These are phyloP conservation scores for Caenorhabditis briggsae DNA, from an alignment of 1,140 invertebrate species.

Conservation along the genomic window DNA sequence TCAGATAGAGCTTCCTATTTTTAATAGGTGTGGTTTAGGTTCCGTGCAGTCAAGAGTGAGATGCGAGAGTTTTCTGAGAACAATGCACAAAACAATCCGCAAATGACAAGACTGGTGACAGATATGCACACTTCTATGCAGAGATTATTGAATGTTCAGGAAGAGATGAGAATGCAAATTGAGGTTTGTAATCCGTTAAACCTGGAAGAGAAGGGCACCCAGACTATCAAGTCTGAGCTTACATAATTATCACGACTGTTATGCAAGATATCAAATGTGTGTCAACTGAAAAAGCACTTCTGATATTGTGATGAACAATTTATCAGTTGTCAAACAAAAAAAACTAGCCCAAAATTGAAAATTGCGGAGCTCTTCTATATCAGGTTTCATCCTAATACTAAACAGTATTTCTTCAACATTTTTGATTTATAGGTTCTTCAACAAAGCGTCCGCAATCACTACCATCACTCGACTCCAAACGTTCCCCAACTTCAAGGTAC, in stretches of 20 bases:
- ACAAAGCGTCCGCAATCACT: slow-evolving; percentile 76
- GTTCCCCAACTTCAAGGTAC: slow-evolving; percentile 35
- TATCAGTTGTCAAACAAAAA: no score
- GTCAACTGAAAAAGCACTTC: no score
- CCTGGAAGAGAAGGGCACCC: no score
- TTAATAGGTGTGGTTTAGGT: slow-evolving; percentile 61
- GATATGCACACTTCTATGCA: slow-evolving; percentile 77
- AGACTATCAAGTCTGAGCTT: no score
- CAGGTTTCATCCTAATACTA: no score
- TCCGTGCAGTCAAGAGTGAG: slow-evolving; percentile 77
- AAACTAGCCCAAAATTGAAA: no score
- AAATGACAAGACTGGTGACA: slow-evolving; percentile 75
- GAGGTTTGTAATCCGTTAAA: slow-evolving; percentile 66
- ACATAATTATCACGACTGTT: no score
- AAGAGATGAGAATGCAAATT: slow-evolving; percentile 77
- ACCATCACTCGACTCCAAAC: slow-evolving; percentile 43
- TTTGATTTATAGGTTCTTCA: slow-evolving; percentile 68
- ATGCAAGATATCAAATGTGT: no score
- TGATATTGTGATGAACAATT: no score
- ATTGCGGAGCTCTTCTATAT: no score
- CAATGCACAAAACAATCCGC: slow-evolving; percentile 72
- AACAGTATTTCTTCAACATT: no score
- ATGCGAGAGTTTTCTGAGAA: slow-evolving; percentile 74
- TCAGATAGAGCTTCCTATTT: background rate
- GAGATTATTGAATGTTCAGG: slow-evolving; percentile 72